Evolutionary conservation across 92 coral and sea anemone genomes (phyloP).

Genomic region (Palythoa heliodiscus): DNA sequence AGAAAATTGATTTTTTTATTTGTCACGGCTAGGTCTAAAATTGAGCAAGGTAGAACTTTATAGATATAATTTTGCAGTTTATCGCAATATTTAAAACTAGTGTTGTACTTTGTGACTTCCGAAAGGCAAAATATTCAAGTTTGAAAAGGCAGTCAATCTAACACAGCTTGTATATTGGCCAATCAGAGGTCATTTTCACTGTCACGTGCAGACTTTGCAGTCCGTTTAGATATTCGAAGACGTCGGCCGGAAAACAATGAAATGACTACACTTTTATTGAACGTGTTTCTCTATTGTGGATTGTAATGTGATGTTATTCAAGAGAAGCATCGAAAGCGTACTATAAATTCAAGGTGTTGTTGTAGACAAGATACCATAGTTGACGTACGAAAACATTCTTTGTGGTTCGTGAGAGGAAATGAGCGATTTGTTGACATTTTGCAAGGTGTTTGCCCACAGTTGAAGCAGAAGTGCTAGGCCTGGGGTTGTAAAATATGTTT

Average conservation of each 20-base stretch:
- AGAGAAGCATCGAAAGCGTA: slow-evolving; percentile 10
- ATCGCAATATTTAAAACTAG: neutral
- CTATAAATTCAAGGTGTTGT: slow-evolving; percentile 1
- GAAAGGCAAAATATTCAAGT: slow-evolving; percentile 1
- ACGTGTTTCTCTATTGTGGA: slow-evolving; percentile 30
- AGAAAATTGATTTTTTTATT: neutral
- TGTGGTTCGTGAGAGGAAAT: slow-evolving; percentile 5
- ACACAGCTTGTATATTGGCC: slow-evolving; percentile 15
- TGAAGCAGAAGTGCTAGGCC: neutral
- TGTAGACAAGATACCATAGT: neutral
- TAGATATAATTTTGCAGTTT: neutral
- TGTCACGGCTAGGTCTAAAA: neutral
- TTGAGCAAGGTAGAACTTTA: neutral
- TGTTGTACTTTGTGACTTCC: neutral
- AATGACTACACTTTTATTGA: slow-evolving; percentile 29
- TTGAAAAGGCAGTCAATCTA: slow-evolving; percentile 22
- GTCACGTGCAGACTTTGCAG: slow-evolving; percentile 36
- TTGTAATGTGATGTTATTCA: slow-evolving; percentile 31
- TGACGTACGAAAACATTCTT: neutral
- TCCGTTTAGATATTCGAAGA: slow-evolving; percentile 32
- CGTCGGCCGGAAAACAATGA: slow-evolving; percentile 26
- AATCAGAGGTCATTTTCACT: slow-evolving; percentile 1
- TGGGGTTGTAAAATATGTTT: slow-evolving; percentile 25
- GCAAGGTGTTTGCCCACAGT: slow-evolving; percentile 28
- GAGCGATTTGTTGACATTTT: slow-evolving; percentile 39